phyloP scores from a whole-genome alignment of 2,888 invertebrate species.

The Spisula solida region DNA sequence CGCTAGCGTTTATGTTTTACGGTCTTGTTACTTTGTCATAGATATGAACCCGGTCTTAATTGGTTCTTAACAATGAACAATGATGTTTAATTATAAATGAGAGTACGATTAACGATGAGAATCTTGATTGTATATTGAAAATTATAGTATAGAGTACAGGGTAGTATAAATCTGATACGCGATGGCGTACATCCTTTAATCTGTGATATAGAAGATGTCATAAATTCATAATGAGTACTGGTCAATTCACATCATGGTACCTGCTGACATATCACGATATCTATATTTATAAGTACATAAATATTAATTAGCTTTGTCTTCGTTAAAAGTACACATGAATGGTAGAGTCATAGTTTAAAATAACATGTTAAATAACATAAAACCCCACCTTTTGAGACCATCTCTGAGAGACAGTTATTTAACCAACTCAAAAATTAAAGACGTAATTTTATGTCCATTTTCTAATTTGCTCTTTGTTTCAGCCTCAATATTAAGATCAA shows the following conservation, averaged over 20 bases:
- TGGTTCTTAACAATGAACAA: conserved; percentile 2
- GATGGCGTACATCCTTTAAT: neutral
- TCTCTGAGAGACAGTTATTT: too few relatives aligned
- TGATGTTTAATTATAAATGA: neutral
- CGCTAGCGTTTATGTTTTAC: too few relatives aligned
- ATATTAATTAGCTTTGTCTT: neutral
- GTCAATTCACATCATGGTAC: neutral
- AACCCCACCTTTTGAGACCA: too few relatives aligned
- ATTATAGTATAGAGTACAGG: neutral
- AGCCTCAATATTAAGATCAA: too few relatives aligned
- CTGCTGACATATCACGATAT: neutral
- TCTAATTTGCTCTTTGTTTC: too few relatives aligned
- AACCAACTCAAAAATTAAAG: too few relatives aligned
- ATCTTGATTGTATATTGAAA: neutral
- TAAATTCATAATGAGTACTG: neutral
- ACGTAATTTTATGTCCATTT: too few relatives aligned
- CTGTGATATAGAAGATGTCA: neutral
- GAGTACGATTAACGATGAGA: neutral
- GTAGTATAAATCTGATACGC: neutral
- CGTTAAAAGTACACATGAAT: neutral
- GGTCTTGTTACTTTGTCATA: too few relatives aligned
- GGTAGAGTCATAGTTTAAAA: neutral
- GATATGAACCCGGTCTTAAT: neutral
- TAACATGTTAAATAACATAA: neutral
- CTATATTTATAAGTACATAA: neutral